phyloP scores from a whole-genome alignment of 2,113 vertebrate genomes.

The Gobius niger region DNA sequence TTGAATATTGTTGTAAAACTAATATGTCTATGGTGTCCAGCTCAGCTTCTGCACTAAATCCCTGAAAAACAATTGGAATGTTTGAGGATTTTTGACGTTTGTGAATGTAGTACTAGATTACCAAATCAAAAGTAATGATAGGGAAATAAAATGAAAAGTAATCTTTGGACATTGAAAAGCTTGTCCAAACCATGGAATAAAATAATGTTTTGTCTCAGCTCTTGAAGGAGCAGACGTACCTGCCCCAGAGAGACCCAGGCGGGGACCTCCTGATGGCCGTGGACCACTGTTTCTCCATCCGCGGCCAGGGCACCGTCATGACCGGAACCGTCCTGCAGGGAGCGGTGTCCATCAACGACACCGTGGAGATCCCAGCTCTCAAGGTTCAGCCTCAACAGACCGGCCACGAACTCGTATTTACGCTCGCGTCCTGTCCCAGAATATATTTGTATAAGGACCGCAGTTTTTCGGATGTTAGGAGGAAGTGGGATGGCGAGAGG shows the following conservation, averaged over 20 bases:
- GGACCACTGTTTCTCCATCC: conserved; percentile 98
- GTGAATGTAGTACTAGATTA: no score
- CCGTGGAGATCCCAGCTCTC: conserved; percentile 92
- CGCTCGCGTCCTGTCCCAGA: conserved; percentile 7
- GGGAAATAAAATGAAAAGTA: no score
- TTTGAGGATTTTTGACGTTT: no score
- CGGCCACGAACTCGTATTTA: conserved; percentile 16
- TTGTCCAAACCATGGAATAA: neutral
- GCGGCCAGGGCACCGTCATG: conserved; percentile 97
- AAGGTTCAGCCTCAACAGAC: conserved; percentile 77
- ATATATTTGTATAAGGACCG: conserved; percentile 9
- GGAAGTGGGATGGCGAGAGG: conserved; percentile 69
- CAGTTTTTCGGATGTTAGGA: conserved; percentile 66
- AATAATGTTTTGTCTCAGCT: conserved; percentile 73
- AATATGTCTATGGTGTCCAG: no score
- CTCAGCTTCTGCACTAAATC: no score
- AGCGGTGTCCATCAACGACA: conserved; percentile 88
- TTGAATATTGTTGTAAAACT: no score
- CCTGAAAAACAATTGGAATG: no score
- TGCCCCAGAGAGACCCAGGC: conserved; percentile 86
- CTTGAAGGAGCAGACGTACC: conserved; percentile 87
- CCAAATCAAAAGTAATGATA: no score
- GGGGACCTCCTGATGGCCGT: conserved; percentile 94
- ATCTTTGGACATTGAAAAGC: no score
- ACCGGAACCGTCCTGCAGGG: conserved; percentile 96